These are phyloP conservation scores for Neolamprologus fasciatus DNA, from an alignment of 2,113 vertebrate genomes.

Conservation along the genomic window DNA sequence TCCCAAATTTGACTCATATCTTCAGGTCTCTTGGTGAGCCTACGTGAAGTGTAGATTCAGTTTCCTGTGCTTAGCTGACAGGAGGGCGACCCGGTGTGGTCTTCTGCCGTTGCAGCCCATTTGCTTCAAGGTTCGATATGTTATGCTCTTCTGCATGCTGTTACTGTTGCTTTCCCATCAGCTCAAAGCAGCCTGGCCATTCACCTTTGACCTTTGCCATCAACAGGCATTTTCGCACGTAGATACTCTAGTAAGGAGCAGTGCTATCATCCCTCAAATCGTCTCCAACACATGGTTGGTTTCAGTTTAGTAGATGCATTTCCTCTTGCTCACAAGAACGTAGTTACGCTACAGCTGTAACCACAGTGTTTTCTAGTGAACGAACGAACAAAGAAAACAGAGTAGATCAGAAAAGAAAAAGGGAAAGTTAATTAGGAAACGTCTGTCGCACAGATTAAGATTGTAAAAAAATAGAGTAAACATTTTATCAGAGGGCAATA, in stretches of 20 bases:
- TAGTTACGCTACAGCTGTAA: neutral
- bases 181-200: neutral
- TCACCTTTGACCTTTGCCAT: neutral
- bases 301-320: neutral
- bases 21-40: neutral
- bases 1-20: rapidly evolving
- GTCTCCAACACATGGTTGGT: neutral
- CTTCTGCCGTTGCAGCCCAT: neutral
- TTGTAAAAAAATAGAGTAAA: neutral
- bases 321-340: neutral
- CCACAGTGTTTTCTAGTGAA: neutral
- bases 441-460: neutral
- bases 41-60: neutral
- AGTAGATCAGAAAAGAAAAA: neutral
- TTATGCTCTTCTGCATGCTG: neutral
- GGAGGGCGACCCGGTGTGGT: neutral
- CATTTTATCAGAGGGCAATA: neutral
- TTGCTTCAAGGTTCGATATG: neutral
- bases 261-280: neutral
- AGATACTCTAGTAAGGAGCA: neutral
- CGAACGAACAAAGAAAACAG: neutral
- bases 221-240: rapidly evolving
- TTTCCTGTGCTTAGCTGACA: neutral
- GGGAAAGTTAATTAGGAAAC: neutral
- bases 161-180: neutral